Base-by-base conservation (phyloP, 2,797 vertebrate genomes). In the Darevskia nairensis region DNA sequence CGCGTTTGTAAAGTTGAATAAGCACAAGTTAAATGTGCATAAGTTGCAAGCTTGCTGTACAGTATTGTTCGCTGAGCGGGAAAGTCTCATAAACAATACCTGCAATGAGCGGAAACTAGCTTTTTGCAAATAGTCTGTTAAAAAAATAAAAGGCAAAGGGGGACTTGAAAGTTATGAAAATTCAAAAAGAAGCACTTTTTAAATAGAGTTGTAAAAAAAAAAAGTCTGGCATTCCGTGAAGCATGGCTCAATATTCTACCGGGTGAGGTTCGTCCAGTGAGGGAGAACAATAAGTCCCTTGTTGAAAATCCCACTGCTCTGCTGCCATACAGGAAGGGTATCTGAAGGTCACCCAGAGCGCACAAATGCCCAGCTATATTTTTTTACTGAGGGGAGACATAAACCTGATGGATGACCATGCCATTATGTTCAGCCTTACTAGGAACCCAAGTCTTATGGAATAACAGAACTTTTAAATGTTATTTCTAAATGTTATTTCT, bases 281-380 rank as follows among this genome's bases (percentile, higher is more conserved):
- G 85, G 87, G 93, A 88, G 89, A 89, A 95, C 93, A 96, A 95
- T 93, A 74, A 50, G 39, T 90, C 81, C 39, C 90, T 96, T 96
- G 88, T 94, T 84, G 77, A 0, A 15, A 88, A 89, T 80, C 80
- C 81, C 75, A 80, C 92, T 82, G 86, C 89, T 89, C 50, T 87
- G 84, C 27, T 92, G 76, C 90, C 35, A 55, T 86, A 87, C 59
- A 95, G 93, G 92, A 95, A 95, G 90, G 23, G 8, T 61, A 88
- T 75, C 32, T 0, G 0, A 90, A 91, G 94, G 93, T 93, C 91
- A 93, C 72, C 90, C 76, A 91, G 80, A 93, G 86, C 88, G 91
- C 82, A 76, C 86, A 80, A 85, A 83, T 85, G 87, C 69, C 85
- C 68, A 59, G 15, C 76, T 89, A 50, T 41, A 82, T 93, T 95